A percentile compares a stretch with the other conserved stretches of the same genome.
Conservation (phyloP, 1,140 invertebrate species). For the Harpegnathos saltator region DNA sequence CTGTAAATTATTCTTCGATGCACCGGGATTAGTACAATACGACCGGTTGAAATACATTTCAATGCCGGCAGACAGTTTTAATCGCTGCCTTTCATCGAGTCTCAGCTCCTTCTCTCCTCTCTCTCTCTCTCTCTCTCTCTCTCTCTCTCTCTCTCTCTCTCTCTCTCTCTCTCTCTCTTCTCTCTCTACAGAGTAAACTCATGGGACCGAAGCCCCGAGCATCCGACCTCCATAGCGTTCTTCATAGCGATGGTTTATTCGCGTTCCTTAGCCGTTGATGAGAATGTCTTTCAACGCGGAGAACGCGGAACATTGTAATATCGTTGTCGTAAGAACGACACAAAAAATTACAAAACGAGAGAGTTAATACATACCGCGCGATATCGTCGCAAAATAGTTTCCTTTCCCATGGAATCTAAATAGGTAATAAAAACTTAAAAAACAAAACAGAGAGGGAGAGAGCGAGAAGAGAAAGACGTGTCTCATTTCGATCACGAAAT, state of each 20-base stretch:
- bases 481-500: too few relatives aligned
- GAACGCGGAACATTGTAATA: background rate
- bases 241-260: slow-evolving; percentile 34
- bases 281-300: slow-evolving; percentile 1
- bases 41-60: slow-evolving; percentile 55
- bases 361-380: too few relatives aligned
- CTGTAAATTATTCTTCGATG: slow-evolving; percentile 47
- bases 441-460: too few relatives aligned
- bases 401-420: too few relatives aligned
- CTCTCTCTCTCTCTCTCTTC: too few relatives aligned
- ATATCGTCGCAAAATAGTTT: too few relatives aligned
- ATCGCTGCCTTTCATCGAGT: slow-evolving; percentile 36
- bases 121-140: background rate
- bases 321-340: background rate
- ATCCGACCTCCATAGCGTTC: slow-evolving; percentile 23
- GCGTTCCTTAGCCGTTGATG: slow-evolving; percentile 23
- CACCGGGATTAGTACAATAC: slow-evolving; percentile 22
- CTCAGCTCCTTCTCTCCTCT: background rate
- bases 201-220: slow-evolving; percentile 11
- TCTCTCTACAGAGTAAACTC: slow-evolving; percentile 25
- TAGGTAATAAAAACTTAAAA: too few relatives aligned
- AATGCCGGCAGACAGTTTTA: slow-evolving; percentile 49
- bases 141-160: background rate
- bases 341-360: background rate
- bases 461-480: too few relatives aligned